phyloP scores from a whole-genome alignment of 2,113 vertebrate genomes.

The Phaetusa simplex region DNA sequence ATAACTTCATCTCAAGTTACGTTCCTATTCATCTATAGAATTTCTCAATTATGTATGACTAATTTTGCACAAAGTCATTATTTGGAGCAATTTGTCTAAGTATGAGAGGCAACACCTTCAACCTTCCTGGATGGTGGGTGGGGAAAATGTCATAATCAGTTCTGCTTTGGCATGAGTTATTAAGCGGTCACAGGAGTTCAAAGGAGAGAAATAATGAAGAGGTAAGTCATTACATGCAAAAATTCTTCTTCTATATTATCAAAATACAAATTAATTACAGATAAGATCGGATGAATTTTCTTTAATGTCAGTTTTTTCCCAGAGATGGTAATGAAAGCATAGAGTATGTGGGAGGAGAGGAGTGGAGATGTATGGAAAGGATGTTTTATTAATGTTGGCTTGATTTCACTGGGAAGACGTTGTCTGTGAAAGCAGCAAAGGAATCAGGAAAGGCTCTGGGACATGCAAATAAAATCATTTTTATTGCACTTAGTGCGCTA shows the following conservation, averaged over 20 bases:
- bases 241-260: constrained; percentile 79
- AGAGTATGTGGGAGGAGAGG: constrained; percentile 61
- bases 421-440: constrained; percentile 60
- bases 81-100: constrained; percentile 85
- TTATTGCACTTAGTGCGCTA: constrained; percentile 68
- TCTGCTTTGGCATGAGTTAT: constrained; percentile 69
- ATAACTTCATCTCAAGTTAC: constrained; percentile 72
- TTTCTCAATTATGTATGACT: constrained; percentile 86
- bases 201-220: constrained; percentile 79
- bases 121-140: constrained; percentile 75
- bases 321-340: constrained; percentile 73
- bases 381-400: constrained; percentile 69
- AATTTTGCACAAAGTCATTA: constrained; percentile 86
- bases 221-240: constrained; percentile 81
- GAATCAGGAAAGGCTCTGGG: constrained; percentile 70
- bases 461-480: constrained; percentile 73
- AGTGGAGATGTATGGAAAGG: constrained; percentile 52
- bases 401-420: constrained; percentile 56
- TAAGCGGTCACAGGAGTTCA: constrained; percentile 82
- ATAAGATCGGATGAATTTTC: constrained; percentile 80
- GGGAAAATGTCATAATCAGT: constrained; percentile 71
- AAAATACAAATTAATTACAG: constrained; percentile 85
- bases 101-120: constrained; percentile 79
- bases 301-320: constrained; percentile 80
- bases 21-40: constrained; percentile 76